Base-by-base conservation (phyloP, 92 coral and sea anemone genomes). In the Ricordea florida region DNA sequence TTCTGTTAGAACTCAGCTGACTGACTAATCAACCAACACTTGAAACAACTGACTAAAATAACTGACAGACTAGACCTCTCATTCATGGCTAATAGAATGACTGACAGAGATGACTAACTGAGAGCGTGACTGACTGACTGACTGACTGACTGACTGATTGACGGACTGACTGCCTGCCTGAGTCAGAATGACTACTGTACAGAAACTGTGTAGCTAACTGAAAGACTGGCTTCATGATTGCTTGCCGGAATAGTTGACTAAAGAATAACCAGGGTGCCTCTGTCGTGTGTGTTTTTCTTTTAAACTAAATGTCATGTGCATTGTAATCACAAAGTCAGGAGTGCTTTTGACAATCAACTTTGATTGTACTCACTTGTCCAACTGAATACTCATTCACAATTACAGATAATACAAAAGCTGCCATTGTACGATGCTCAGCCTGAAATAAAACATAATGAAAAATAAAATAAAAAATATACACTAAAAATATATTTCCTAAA, bases 361-460 rank as follows among this genome's bases (percentile, higher is more conserved):
- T 11, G 1, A 23, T 5, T 25, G 23, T 10, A 74, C 93, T 57
- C 40, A 93, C 98, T 90, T 94, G 98, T 15, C 98, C 98, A 57
- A 80, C 65, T 1, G 89, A 88, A 60, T 62, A 94, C 48, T 84
- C 88, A 68, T 94, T 87, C 25, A 94, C 96, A 47, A 94, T 94
- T 7, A 91, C 85, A 21, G 98, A 87, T 48, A 94, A 70, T 26
- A 88, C 96, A 76, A 94, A 94, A 34, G 97, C 94, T 23, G 98
- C 98, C 98, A 94, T 94, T 46, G 98, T 94, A n/a, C 98, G 80
- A 55, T 94, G 97, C 64, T 94, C 98, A 43, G 98, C 94, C 98
- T 94, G 37, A 4, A 53, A 82, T 2, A 35, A 50, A 50, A 36
- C n/a, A n/a, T 23, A 53, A 5, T 15, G 18, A 17, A 31, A 61